These are phyloP conservation scores for Clarias gariepinus DNA, from an alignment of 2,113 vertebrate genomes.

Conservation along the genomic window DNA sequence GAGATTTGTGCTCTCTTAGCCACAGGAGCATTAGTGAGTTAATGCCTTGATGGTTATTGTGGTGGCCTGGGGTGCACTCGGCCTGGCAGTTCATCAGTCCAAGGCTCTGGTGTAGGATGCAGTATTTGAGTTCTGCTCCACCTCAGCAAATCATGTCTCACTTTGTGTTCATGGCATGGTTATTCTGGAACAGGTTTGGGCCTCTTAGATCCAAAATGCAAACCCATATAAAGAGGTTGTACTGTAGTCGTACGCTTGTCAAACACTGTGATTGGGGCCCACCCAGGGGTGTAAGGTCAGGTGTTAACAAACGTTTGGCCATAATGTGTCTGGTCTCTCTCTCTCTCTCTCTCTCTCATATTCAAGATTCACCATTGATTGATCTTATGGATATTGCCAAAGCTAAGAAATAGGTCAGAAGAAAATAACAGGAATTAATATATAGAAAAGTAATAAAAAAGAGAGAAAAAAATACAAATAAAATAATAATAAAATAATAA, in stretches of 20 bases:
- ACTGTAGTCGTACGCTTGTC: background rate
- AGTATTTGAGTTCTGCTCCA: background rate
- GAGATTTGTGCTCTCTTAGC: background rate
- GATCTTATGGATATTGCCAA: too few relatives aligned
- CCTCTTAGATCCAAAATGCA: background rate
- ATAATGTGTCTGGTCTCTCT: too few relatives aligned
- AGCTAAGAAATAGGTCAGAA: too few relatives aligned
- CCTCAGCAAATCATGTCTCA: background rate
- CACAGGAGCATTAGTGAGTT: background rate
- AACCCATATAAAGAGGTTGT: background rate
- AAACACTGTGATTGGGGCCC: too few relatives aligned
- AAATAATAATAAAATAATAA: too few relatives aligned
- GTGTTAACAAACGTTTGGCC: too few relatives aligned
- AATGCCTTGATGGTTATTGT: background rate
- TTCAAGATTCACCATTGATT: too few relatives aligned
- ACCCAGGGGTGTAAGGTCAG: background rate
- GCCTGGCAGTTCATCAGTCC: background rate
- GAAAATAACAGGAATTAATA: too few relatives aligned
- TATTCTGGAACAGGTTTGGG: background rate
- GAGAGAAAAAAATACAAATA: too few relatives aligned
- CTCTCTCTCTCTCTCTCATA: too few relatives aligned
- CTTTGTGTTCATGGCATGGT: background rate
- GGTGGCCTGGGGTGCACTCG: background rate
- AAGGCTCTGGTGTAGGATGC: background rate
- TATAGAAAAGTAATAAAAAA: too few relatives aligned